Base-by-base conservation (phyloP, 64 coral and sea anemone genomes). In the Dendronephthya gigantea region DNA sequence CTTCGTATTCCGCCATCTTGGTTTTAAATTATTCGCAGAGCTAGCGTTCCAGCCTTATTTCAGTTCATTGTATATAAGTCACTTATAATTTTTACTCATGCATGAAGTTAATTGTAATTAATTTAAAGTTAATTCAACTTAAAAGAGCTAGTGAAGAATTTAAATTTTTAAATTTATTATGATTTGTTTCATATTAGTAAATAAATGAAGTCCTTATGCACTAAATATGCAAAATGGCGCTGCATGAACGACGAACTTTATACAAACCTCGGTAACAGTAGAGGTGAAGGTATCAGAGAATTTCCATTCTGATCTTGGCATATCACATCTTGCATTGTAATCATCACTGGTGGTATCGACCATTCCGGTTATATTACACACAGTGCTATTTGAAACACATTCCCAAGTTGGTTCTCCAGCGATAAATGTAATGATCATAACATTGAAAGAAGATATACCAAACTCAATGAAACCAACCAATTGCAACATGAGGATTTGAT, bases 401-500 rank as follows among this genome's bases (percentile, higher is more conserved):
- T 50, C 49, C 91, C 91, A 92, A 13, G 47, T 86, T 4, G 91
- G 91, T 48, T 92, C 91, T 13, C 87, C 91, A 9, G 91, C 87
- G 35, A 92, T 92, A 39, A 92, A 92, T 7, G 87, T 89, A 84
- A 92, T 92, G 9, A 92, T 29, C 29, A 89, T 36, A 9, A 89
- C 88, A 33, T 88, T 83, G 40, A 85, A 92, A 17, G 87, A 87
- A 11, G 82, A 19, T 40, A 79, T 82, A 86, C 85, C 88, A 52
- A 83, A 92, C 48, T 87, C 87, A 16, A 89, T 0, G 30, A 89
- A 72, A 40, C 88, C 82, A 27, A 72, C 62, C 23, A 89, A 32
- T 8, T 82, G 19, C 37, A 92, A 41, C 9, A 92, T 49, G 16
- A 85, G 35, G 39, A 89, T 81, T 83, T 92, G 91, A n/a, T 83